These are phyloP conservation scores for Stictocephala bisonia DNA, from an alignment of 2,888 invertebrate genomes.

Conservation along the genomic window DNA sequence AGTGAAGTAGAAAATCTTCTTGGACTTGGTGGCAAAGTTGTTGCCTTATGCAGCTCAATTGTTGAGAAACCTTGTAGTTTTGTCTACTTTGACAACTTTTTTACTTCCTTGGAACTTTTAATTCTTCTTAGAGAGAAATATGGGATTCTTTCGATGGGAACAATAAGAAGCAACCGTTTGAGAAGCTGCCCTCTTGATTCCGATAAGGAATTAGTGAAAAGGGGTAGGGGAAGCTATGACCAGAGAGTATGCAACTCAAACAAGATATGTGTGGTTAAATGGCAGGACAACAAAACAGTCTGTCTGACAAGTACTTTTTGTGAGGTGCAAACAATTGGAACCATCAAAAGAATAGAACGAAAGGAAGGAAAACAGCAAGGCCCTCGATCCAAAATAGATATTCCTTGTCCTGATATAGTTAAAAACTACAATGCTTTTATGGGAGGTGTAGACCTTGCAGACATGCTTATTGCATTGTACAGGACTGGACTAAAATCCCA, in stretches of 20 bases:
- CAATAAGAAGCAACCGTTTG: conserved; percentile 48
- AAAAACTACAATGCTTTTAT: no score
- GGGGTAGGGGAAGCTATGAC: conserved; percentile 50
- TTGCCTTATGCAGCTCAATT: conserved; percentile 57
- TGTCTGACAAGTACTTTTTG: conserved; percentile 52
- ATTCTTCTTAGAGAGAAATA: conserved; percentile 46
- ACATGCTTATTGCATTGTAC: no score
- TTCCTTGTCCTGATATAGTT: no score
- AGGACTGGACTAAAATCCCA: no score
- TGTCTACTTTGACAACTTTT: conserved; percentile 58
- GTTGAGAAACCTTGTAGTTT: conserved; percentile 43
- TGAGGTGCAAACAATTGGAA: conserved; percentile 42
- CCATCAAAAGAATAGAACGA: conserved; percentile 46
- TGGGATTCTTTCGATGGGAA: conserved; percentile 51
- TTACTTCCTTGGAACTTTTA: conserved; percentile 47
- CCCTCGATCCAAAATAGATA: no score
- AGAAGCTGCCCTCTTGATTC: conserved; percentile 38
- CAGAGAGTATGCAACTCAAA: conserved; percentile 46
- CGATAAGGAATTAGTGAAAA: conserved; percentile 50
- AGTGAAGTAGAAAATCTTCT: conserved; percentile 55
- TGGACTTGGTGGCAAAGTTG: conserved; percentile 60
- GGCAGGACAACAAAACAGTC: conserved; percentile 56
- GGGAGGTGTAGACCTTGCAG: no score
- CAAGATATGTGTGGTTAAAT: conserved; percentile 53
- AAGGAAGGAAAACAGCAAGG: no score